Base-by-base conservation (phyloP, 1,140 invertebrate species). In the Mylabris phalerata region DNA sequence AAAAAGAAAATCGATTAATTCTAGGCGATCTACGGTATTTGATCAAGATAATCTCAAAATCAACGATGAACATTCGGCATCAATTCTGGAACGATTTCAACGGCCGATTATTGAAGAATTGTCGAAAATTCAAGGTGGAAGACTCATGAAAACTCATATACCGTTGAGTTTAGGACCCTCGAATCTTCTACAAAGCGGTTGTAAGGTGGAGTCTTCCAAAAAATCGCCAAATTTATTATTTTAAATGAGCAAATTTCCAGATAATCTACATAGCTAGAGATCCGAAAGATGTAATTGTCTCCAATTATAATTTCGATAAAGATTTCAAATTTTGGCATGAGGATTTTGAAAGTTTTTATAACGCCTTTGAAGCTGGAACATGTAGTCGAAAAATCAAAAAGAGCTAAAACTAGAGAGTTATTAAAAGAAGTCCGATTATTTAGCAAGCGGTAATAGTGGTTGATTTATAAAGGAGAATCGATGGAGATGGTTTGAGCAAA, bases 281-380 rank as follows among this genome's bases (percentile, higher is more conserved):
- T 77, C 92, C 93, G 2, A 97, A 96, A 74, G 94, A 98, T 70
- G 84, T 88, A 57, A 88, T 89, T 44, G 92, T 97, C 0, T 95
- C 92, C 0, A 94, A 89, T 69, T 96, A 89, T 71, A 86, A 95
- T 72, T 93, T 94, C 67, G 84, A 83, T 63, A 81, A 75, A 61
- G 62, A 84, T 4, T 78, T 90, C 39, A n/a, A 56, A 48, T 43
- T 24, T 3, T 48, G 24, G 11, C 68, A 67, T 50, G 71, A 11
- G 32, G 41, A 13, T 45, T 56, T 61, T 50, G 48, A 48, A 45
- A 27, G 39, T 43, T 57, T 57, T 50, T 39, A 7, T n/a, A 39
- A 44, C 44, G 41, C 38, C 3, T 57, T 44, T 25, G 38, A 42
- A 32, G 42, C 19, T 7, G 40, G 40, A 40, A 27, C 27, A 57